Base-by-base conservation (phyloP, 2,797 vertebrate genomes). In the Meriones psammophilus region DNA sequence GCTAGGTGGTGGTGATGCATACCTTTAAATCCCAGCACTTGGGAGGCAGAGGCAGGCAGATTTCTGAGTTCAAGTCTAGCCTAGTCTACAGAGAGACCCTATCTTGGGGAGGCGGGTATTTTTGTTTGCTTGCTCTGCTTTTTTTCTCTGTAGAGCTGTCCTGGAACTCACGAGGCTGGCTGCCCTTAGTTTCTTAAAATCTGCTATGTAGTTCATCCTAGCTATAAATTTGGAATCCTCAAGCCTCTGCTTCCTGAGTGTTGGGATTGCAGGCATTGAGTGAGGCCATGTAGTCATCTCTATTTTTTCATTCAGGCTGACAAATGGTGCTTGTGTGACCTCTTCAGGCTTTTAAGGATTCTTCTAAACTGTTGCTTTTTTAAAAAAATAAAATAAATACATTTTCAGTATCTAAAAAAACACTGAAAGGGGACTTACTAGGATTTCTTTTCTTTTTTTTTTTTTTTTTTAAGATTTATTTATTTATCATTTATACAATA, bases 401-500 rank as follows among this genome's bases (percentile, higher is more conserved):
- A 56, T 90, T 92, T 94, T 92, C n/a, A 84, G 0, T 58, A 78
- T 95, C 94, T 95, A 39, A 87, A 95, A 87, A 95, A 93, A 84
- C 30, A 62, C 50, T 84, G 1, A 94, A 56, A 81, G 77, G 89
- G 89, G 26, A 3, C 4, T 89, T 88, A 36, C 20, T 80, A 56
- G 18, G n/a, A 84, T 96, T 97, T 92, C 79, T 68, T 94, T 42
- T 42, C 4, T 42, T 42, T 42, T 42, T 42, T 42, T 42, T 42
- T 42, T 42, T 42, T 42, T 42, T 42, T 42, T 42, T 42, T 3
- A 42, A 42, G 42, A 42, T 42, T 42, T 42, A 42, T 42, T 42
- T 42, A 42, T 42, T 42, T 42, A 42, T 42, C 42, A 42, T 42
- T 42, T 42, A 42, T 42, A 42, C 42, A 42, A 42, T 42, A 42